Evolutionary conservation across 1,140 invertebrate species (phyloP).

Genomic region (Bombus terrestris): DNA sequence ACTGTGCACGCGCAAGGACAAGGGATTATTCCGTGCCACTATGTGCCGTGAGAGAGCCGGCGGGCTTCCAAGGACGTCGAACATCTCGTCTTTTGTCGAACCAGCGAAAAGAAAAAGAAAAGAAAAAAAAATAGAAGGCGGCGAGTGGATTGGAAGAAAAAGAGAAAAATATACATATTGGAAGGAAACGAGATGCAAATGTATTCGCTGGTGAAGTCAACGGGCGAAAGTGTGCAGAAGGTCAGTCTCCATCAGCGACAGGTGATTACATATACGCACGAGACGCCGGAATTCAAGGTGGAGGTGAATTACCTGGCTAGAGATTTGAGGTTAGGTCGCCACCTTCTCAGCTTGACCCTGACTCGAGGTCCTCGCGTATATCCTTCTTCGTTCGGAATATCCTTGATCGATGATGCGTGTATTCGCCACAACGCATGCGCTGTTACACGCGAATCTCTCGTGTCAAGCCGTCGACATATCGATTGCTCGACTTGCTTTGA

Average conservation of each 20-base stretch:
- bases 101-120: slow-evolving; percentile 32
- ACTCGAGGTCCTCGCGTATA: slow-evolving; percentile 52
- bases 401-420: slow-evolving; percentile 65
- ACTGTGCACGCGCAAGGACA: slow-evolving; percentile 54
- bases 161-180: slow-evolving; percentile 52
- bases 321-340: slow-evolving; percentile 72
- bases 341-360: slow-evolving; percentile 65
- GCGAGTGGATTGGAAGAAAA: neutral
- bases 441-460: slow-evolving; percentile 27
- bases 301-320: slow-evolving; percentile 76
- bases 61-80: slow-evolving; percentile 71
- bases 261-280: slow-evolving; percentile 70
- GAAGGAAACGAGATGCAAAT: slow-evolving; percentile 68
- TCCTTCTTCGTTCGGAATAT: slow-evolving; percentile 47
- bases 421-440: slow-evolving; percentile 3
- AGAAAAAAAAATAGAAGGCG: neutral
- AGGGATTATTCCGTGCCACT: slow-evolving; percentile 59
- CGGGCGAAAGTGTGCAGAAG: slow-evolving; percentile 70
- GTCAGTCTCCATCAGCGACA: slow-evolving; percentile 70
- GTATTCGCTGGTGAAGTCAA: slow-evolving; percentile 66
- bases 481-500: neutral
- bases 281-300: slow-evolving; percentile 69
- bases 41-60: slow-evolving; percentile 52
- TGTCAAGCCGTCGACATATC: neutral
- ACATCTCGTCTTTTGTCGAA: slow-evolving; percentile 76